Percentiles rank a stretch among this genome's conserved stretches.
These are phyloP conservation scores for Phalacrocorax pelagicus DNA, from an alignment of 2,113 vertebrate genomes.

Conservation along the genomic window DNA sequence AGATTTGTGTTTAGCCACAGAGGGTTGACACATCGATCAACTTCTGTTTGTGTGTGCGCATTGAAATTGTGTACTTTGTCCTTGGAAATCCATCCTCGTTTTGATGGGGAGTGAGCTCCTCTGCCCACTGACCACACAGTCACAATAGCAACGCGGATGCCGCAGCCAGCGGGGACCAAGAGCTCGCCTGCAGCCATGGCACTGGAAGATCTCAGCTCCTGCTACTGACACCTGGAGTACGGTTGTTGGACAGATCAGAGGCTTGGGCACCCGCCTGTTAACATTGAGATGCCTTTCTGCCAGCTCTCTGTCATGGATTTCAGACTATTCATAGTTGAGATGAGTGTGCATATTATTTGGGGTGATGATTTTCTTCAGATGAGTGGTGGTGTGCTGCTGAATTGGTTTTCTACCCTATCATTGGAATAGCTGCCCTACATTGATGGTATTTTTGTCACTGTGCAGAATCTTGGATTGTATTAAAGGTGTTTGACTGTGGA, in stretches of 20 bases:
- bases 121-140: not conserved
- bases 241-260: accelerated
- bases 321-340: not conserved
- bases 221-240: accelerated
- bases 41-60: not conserved
- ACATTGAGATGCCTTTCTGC: not conserved
- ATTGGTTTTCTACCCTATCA: not conserved
- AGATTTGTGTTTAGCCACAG: not conserved
- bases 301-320: not conserved
- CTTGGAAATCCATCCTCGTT: not conserved
- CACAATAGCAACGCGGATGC: accelerated
- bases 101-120: not conserved
- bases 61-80: not conserved
- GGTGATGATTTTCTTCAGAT: not conserved
- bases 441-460: not conserved
- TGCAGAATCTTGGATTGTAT: not conserved
- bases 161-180: not conserved
- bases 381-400: not conserved
- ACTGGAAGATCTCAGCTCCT: not conserved
- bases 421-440: not conserved
- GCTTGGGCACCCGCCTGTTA: not conserved
- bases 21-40: not conserved
- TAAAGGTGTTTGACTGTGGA: constrained; percentile 13
- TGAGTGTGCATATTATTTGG: not conserved
- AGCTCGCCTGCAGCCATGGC: not conserved